phyloP scores from a whole-genome alignment of 2,113 vertebrate species.

The Sylvilagus bachmani region DNA sequence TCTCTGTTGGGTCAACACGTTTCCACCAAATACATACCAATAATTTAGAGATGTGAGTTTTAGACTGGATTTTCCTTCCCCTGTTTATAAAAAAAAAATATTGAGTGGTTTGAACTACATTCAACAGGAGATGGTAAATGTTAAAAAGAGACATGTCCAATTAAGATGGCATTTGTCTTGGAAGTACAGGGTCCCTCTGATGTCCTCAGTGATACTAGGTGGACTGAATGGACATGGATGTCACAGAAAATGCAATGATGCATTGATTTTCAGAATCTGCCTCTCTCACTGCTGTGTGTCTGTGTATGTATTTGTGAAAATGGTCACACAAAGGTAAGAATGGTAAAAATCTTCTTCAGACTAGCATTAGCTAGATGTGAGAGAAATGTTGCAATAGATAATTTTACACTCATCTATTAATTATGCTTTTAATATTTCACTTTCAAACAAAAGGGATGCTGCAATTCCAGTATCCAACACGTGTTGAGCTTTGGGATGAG shows the following conservation, averaged over 20 bases:
- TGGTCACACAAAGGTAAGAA: neutral
- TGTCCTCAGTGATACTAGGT: slow-evolving; percentile 44
- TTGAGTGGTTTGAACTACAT: slow-evolving; percentile 30
- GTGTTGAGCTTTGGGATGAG: neutral
- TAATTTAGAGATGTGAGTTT: neutral
- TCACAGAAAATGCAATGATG: neutral
- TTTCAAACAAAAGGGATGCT: neutral
- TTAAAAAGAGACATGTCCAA: slow-evolving; percentile 60
- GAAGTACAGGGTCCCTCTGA: neutral
- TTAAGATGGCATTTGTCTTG: slow-evolving; percentile 59
- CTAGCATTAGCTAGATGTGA: neutral
- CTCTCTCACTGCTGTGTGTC: neutral
- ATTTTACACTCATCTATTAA: slow-evolving; percentile 15
- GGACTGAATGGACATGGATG: neutral
- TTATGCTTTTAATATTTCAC: slow-evolving; percentile 26
- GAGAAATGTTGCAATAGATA: slow-evolving; percentile 18
- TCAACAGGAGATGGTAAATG: slow-evolving; percentile 57
- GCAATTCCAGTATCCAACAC: neutral
- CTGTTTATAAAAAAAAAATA: slow-evolving; percentile 4
- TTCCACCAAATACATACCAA: neutral
- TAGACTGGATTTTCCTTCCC: neutral
- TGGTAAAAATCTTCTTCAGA: slow-evolving; percentile 35
- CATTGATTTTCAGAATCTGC: slow-evolving; percentile 11
- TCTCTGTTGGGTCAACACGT: rapidly evolving
- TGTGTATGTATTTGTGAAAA: neutral